Evolutionary conservation across 2,113 vertebrate genomes (phyloP).

Genomic region (Falcunculus frontatus): DNA sequence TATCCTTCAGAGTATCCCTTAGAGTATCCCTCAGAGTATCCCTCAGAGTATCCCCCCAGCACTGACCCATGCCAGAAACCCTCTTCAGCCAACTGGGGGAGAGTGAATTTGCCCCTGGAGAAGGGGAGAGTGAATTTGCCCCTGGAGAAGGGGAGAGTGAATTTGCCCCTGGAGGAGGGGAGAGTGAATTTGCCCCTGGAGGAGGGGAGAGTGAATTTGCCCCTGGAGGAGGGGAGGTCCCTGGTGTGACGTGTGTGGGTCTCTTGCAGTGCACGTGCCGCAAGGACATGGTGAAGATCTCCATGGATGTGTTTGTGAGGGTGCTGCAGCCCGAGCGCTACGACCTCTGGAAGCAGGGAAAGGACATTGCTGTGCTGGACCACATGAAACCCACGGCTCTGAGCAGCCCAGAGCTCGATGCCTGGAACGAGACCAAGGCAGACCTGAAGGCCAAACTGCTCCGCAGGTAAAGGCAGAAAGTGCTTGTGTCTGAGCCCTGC

Average conservation of each 20-base stretch:
- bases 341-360: slow-evolving; percentile 93
- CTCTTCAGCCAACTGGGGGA: fast-evolving
- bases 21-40: too few species aligned
- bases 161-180: too few species aligned
- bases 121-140: too few species aligned
- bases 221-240: neutral
- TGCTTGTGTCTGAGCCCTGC: neutral
- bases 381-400: slow-evolving; percentile 86
- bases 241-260: neutral
- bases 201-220: neutral
- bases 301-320: slow-evolving; percentile 97
- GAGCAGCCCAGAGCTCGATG: slow-evolving; percentile 84
- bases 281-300: slow-evolving; percentile 99
- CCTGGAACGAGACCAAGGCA: slow-evolving; percentile 84
- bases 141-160: too few species aligned
- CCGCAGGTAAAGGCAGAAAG: slow-evolving; percentile 71
- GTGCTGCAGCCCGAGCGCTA: slow-evolving; percentile 92
- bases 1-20: too few species aligned
- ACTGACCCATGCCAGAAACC: fast-evolving
- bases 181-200: too few species aligned
- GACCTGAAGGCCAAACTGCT: slow-evolving; percentile 80
- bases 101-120: too few species aligned
- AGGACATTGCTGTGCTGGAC: slow-evolving; percentile 83
- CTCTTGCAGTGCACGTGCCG: slow-evolving; percentile 87
- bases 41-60: too few species aligned